Base-by-base conservation (phyloP, 2,797 vertebrate genomes). In the Danio kyathit region DNA sequence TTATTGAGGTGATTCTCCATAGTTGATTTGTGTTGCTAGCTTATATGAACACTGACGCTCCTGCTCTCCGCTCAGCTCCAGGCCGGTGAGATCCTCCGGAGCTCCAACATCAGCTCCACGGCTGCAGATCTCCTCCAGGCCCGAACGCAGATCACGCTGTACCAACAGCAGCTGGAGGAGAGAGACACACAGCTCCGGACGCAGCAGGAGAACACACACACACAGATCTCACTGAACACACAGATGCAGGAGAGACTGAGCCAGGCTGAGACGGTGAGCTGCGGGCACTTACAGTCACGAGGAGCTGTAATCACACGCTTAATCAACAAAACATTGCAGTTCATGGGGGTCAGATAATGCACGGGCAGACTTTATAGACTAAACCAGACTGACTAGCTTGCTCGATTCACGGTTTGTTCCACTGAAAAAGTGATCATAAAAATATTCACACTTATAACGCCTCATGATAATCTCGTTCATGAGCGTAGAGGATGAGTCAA, bases 121-220 rank as follows among this genome's bases (percentile, higher is more conserved):
- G 96, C 97, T 29, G 95, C 96, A 5, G 98, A 98, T 89, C 94
- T 99, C 49, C 88, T 98, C 48, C 97, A 98, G 89, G 94, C 97
- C 38, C 94, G 95, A 82, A 96, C 97, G 80, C 97, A 98, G 88
- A 93, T 98, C 43, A 80, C 95, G 79, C 92, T 92, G 6, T 93
- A 95, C 89, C 97, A 98, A 74, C 95, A 97, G 29, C 96, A 97
- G 88, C 88, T 97, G 65, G 95, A 97, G 80, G 95, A 97, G 74
- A 93, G 93, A 84, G 95, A 94, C 7, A 74, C 76, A 5, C 90
- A 96, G 63, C 85, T 95, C 73, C 92, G 86, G 76, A 89, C 85
- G 80, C 94, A 93, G 74, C 93, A 94, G 41, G 93, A 91, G 81
- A 93, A 88, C 86, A 94, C 91, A 76, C 89, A 95, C 74, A 93